Evolutionary conservation across 2,113 vertebrate genomes (phyloP), one percentile per base, ranked within the genome.

Genomic region (Clupea harengus): DNA sequence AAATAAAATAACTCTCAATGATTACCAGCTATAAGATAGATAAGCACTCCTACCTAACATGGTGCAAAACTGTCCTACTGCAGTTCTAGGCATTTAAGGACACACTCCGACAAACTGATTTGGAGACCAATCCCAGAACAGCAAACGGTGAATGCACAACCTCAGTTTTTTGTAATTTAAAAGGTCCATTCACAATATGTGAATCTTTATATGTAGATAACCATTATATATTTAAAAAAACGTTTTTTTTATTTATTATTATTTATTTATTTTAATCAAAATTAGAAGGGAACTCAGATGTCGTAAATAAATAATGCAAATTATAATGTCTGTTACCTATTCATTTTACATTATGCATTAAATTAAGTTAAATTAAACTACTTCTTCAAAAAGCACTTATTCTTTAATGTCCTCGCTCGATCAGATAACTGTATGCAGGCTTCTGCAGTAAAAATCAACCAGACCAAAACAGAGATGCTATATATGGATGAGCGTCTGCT

Each of bases 271-370:
- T 39, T 1, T 39, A 50, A 82, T 52, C 82, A 72, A n/a, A 87
- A 45, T 78, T n/a, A 81, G 17, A 85, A 22, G 28, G 57, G 78
- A 87, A 25, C 45, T 64, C 45, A 20, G 1, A 81, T 28, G n/a
- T 18, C 25, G 44, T 25, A 88, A 49, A 83, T 82, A 78, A 82
- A 81, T 84, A 87, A 83, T 22, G 54, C 82, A 86, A 81, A 46
- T 15, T 80, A 87, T 81, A 57, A 85, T 67, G 64, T 25, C 64
- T 28, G 28, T 67, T 67, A 67, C 64, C 64, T 67, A 67, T 67
- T 28, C 2, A 67, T 67, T 67, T 8, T 28, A 67, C 64, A 67
- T 67, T 67, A 67, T 67, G 39, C 39, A 11, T 67, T 67, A 67
- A 67, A 67, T 67, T 67, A 67, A 67, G 64, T 67, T 67, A 67